phyloP scores from a whole-genome alignment of 2,888 invertebrate species.

The Platycheirus albimanus region DNA sequence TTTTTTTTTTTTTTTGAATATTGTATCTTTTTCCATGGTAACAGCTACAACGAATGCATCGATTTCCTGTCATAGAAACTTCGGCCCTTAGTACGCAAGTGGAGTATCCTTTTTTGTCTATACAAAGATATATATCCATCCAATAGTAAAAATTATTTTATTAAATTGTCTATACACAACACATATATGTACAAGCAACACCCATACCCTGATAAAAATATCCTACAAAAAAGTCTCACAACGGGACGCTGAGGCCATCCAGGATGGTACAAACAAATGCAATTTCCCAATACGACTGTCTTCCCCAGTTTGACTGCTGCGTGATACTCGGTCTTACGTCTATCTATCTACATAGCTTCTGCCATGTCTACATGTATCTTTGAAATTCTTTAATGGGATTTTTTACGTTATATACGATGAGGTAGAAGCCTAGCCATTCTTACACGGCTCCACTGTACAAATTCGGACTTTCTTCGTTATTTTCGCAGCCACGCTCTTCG shows the following conservation, averaged over 20 bases:
- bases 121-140: conserved; percentile 42
- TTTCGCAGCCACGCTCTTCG: conserved; percentile 53
- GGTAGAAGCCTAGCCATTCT: conserved; percentile 49
- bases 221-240: conserved; percentile 20
- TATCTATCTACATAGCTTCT: conserved; percentile 26
- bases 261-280: conserved; percentile 65
- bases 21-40: conserved; percentile 34
- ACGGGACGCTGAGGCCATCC: background rate
- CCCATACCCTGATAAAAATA: conserved; percentile 42
- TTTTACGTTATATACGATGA: conserved; percentile 70
- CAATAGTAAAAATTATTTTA: conserved; percentile 35
- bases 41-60: conserved; percentile 52
- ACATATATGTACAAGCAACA: conserved; percentile 47
- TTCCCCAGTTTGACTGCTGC: conserved; percentile 55
- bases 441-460: conserved; percentile 26
- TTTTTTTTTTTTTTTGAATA: conserved; percentile 17
- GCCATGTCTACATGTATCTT: conserved; percentile 44
- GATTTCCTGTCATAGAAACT: conserved; percentile 63
- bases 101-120: conserved; percentile 30
- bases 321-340: conserved; percentile 19
- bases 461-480: conserved; percentile 58
- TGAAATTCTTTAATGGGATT: conserved; percentile 67
- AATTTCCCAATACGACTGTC: conserved; percentile 73
- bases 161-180: conserved; percentile 22
- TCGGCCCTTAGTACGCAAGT: conserved; percentile 60